Evolutionary conservation across 2,888 invertebrate species (phyloP), one percentile per base, ranked within the genome.

Genomic region (Diarsia mendica): DNA sequence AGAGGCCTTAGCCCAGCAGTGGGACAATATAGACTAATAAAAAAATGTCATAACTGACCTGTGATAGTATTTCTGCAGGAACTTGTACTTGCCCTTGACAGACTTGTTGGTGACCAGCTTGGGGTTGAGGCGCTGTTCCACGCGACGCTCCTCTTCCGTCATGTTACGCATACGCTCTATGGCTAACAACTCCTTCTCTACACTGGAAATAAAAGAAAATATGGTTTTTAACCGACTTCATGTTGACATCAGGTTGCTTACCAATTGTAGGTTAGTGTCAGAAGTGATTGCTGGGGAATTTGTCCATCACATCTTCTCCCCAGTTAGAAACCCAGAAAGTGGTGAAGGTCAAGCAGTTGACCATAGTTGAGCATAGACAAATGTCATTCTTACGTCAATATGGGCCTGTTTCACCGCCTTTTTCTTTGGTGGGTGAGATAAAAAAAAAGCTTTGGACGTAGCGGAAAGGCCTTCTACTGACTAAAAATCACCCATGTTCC

Each of bases 1-100:
- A 6, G 39, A 39, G 39, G 39, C 39, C 39, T 39, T 39, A 8
- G 39, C 39, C 39, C 39, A 39, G 39, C 8, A 39, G 39, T 39
- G 39, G 39, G 39, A 39, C 39, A 39, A 8, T 39, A 6, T 6
- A 39, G 39, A 8, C 8, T 39, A 39, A 39, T 39, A 39, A 39
- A 39, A 39, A 39, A 39, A 39, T 39, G 39, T 8, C 8, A 39
- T 39, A 39, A 39, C 53, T 20, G 80, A 96, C 96, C 96, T 98
- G 97, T 99, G 99, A 93, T 99, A 99, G 94, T 99, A 99, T 93
- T 99, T 99, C 96, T 99, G 99, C 87, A 99, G 96, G 96, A 99
- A 99, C 95, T 99, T 99, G 97, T 99, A 99, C 96, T 99, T 99
- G 79, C 99, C 99, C 95, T 99, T 99, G 71, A 98, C 97, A 0